Base-by-base conservation (phyloP, 2,888 invertebrate species). In the Sturmia bella region DNA sequence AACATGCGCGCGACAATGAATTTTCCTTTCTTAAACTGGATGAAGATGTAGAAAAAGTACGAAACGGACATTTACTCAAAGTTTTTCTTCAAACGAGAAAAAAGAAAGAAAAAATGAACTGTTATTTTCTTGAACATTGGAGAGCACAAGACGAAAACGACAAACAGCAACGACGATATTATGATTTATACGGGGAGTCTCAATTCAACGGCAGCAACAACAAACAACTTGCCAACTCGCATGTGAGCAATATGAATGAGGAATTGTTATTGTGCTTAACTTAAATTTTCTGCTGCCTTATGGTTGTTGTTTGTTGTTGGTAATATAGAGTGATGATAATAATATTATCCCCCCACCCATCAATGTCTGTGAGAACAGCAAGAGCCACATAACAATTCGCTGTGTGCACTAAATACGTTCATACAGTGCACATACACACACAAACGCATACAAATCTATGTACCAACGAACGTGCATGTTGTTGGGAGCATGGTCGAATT, bases 1-100 rank as follows among this genome's bases (percentile, higher is more conserved):
- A 80, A 76, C 83, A 80, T 84, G 83, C 83, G 81, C 78, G 81
- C 73, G 80, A 80, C 83, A 83, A 77, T 83, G 82, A 78, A 82
- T 74, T 66, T 80, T 79, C 73, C 69, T 75, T 63, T 80, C 81
- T 68, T 77, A 61, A 56, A 68, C 78, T 80, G 69, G 79, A 70
- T 69, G 63, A 70, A 70, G 63, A 15, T 27, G 76, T 63, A 82
- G 43, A 66, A 72, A 41, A 45, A 68, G 73, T 78, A 77, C 63
- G 57, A 76, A 78, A 79, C 41, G 72, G 78, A 79, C 72, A 79
- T 79, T 73, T 80, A 80, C 85, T 83, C 72, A 69, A 75, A 66
- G 2, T 52, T 66, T 54, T 72, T 66, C 12, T 54, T 61, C 6
- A 27, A 56, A 57, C 2, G 24, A 37, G 41, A 50, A 27, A 50